Evolutionary conservation across 1,140 invertebrate species (phyloP).

Genomic region (Temnothorax curvispinosus): DNA sequence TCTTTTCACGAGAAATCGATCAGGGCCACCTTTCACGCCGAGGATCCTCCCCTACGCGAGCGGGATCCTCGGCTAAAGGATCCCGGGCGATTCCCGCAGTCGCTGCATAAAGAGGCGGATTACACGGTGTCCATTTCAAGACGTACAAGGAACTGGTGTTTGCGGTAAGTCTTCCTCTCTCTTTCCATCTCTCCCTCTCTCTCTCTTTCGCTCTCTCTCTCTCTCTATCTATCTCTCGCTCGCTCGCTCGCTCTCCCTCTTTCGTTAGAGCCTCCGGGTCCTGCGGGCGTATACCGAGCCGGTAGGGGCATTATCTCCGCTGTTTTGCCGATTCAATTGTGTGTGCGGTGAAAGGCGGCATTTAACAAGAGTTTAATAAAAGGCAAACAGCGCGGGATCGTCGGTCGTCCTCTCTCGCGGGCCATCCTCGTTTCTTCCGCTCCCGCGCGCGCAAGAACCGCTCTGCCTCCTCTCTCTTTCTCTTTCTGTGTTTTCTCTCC

Average conservation of each 20-base stretch:
- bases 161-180: conserved; percentile 68
- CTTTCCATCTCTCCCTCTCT: background rate
- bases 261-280: conserved; percentile 18
- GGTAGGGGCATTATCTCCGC: conserved; percentile 81
- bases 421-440: conserved; percentile 32
- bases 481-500: background rate
- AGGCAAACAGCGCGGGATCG: conserved; percentile 82
- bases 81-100: conserved; percentile 58
- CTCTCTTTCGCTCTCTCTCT: background rate
- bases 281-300: conserved; percentile 61
- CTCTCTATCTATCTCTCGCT: background rate
- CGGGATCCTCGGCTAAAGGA: conserved; percentile 40
- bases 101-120: conserved; percentile 74
- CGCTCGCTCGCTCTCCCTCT: background rate
- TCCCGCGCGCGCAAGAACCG: conserved; percentile 44
- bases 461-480: background rate
- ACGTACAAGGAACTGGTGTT: conserved; percentile 71
- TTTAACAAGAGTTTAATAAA: conserved; percentile 86
- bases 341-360: conserved; percentile 83
- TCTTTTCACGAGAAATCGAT: conserved; percentile 22
- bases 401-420: conserved; percentile 42
- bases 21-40: conserved; percentile 20
- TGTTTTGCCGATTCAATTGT: conserved; percentile 86
- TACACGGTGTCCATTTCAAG: conserved; percentile 84
- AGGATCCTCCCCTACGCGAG: conserved; percentile 26